These are phyloP conservation scores for Amiota minor DNA, from an alignment of 2,888 invertebrate genomes.

Conservation along the genomic window DNA sequence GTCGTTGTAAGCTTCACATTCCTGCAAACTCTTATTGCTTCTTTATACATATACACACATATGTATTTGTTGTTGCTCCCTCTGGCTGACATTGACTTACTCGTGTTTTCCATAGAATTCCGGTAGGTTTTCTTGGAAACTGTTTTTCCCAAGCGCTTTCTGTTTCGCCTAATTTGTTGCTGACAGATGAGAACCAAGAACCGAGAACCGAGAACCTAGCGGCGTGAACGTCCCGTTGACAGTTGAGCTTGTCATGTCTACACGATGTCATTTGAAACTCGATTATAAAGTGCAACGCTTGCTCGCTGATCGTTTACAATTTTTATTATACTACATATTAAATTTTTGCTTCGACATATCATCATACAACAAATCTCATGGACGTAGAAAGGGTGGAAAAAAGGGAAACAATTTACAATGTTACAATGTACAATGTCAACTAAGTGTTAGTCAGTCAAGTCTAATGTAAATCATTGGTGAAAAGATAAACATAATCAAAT, in stretches of 20 bases:
- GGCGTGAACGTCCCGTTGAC: constrained; percentile 32
- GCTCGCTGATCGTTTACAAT: neutral
- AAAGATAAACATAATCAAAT: no score
- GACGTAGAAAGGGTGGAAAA: no score
- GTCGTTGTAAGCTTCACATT: constrained; percentile 21
- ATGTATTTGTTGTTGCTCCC: constrained; percentile 42
- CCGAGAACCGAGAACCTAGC: constrained; percentile 11
- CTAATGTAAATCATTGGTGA: no score
- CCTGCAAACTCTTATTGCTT: constrained; percentile 5
- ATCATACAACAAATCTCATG: no score
- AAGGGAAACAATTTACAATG: no score
- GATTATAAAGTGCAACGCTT: constrained; percentile 22
- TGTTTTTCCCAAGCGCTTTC: constrained; percentile 68
- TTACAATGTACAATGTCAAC: no score
- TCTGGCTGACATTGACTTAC: constrained; percentile 52
- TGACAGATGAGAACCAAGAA: constrained; percentile 39
- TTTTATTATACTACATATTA: no score
- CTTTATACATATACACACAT: neutral
- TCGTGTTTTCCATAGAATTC: constrained; percentile 68
- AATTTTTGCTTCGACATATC: no score
- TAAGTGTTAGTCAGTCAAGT: no score
- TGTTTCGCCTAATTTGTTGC: constrained; percentile 35
- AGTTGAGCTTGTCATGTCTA: constrained; percentile 40
- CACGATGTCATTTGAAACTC: constrained; percentile 38
- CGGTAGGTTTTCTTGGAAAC: constrained; percentile 71